These are phyloP conservation scores for Troglohyphantes excavatus DNA, from an alignment of 2,888 invertebrate species.

Conservation along the genomic window DNA sequence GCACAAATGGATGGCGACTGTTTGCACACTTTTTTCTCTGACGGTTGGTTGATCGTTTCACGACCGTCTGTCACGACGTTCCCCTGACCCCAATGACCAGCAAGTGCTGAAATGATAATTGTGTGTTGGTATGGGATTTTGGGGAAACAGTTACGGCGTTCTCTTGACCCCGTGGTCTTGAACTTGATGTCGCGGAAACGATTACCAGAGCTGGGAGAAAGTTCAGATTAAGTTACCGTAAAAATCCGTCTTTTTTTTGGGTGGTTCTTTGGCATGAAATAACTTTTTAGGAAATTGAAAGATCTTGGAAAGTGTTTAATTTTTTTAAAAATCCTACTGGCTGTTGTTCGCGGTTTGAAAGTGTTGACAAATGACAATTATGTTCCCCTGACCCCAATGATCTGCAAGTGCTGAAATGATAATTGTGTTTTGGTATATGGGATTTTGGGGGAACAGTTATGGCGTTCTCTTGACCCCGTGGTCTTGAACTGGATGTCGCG, in stretches of 20 bases:
- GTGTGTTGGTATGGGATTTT: conserved; percentile 30
- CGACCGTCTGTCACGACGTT: conserved; percentile 67
- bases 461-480: conserved; percentile 25
- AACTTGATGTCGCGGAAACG: conserved; percentile 50
- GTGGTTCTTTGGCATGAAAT: too few species aligned
- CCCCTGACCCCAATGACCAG: conserved; percentile 66
- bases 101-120: conserved; percentile 56
- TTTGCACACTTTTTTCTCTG: not conserved
- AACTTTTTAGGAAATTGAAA: too few species aligned
- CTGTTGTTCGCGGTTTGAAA: too few species aligned
- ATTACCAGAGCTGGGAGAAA: too few species aligned
- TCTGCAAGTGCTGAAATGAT: conserved; percentile 48
- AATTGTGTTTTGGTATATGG: conserved; percentile 27
- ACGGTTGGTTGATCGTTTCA: conserved; percentile 41
- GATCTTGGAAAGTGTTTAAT: too few species aligned
- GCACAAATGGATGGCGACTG: conserved; percentile 6
- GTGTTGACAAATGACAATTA: too few species aligned
- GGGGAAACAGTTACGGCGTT: conserved; percentile 24
- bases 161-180: conserved; percentile 52
- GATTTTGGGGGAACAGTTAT: conserved; percentile 42
- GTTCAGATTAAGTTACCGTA: too few species aligned
- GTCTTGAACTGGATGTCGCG: conserved; percentile 56
- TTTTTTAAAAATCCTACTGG: too few species aligned
- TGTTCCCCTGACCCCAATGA: conserved; percentile 67
- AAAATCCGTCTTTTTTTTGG: too few species aligned